Evolutionary conservation across 1,140 invertebrate species (phyloP), one percentile per base, ranked within the genome.

Genomic region (Lordiphosa collinella): DNA sequence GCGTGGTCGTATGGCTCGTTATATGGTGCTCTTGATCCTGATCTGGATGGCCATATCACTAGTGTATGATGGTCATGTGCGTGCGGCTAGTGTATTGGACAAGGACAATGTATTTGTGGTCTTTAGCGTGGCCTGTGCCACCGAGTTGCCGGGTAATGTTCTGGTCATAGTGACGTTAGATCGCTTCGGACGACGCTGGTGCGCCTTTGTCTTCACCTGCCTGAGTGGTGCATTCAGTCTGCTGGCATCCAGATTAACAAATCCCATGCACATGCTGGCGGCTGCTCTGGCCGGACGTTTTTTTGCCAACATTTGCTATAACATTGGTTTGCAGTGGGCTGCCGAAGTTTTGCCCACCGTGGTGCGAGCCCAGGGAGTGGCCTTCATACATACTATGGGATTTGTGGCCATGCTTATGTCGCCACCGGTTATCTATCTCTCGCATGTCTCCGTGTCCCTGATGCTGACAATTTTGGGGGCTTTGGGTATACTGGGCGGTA

Each of bases 41-140:
- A 94, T 96, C 47, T 96, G 95, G 95, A 96, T 97, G 94, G 91
- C 93, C 8, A 94, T 97, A 51, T 96, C 95, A 1, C 79, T 97
- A 84, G 93, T 96, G 1, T 97, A 96, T 75, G 95, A 96, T 70
- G 95, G 95, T 1, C 95, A 96, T 80, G 95, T 96, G 2, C 90
- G 95, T 65, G 96, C 96, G 68, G 94, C 96, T 1, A 93, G 94
- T 12, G 93, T 94, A 31, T 89, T 96, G 5, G 95, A 93, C 1
- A 41, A 38, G 22, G 86, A 95, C 38, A 93, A 96, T 69, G 91
- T 96, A 2, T 97, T 96, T 80, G 74, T 95, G 22, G 95, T 95
- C 1, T 97, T 96, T 78, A 95, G 94, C 3, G 91, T 97, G 0
- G 95, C 95, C 0, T 93, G 94, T 6, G 93, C 94, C 1, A 96